Evolutionary conservation across 2,113 vertebrate genomes (phyloP), one percentile per base, ranked within the genome.

Genomic region (Thymallus thymallus): DNA sequence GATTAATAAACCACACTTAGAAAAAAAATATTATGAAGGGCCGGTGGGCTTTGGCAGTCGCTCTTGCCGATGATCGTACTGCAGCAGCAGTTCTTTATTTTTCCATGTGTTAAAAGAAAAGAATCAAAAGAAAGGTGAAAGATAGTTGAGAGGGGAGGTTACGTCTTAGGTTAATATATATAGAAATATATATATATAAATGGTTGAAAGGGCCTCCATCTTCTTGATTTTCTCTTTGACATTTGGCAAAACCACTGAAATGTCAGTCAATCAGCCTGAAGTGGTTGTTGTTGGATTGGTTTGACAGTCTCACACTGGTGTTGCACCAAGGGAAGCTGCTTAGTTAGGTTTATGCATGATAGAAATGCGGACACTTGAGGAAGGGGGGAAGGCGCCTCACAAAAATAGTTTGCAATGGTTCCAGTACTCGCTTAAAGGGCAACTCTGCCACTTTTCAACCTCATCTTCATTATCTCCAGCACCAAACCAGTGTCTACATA

Each of bases 201-300:
- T 5, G 48, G 48, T 90, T 89, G 91, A 91, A 93, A 92, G 94
- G 89, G 91, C 88, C 91, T 91, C 90, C 93, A 91, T 96, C 94
- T 32, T 32, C 32, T 97, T 95, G 95, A 95, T 98, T 92, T 95
- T 95, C 96, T 97, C 96, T 96, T 96, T 95, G 96, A 97, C 95
- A 94, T 98, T 98, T 96, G 96, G 96, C 96, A 96, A 98, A 98
- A 96, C 95, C 96, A 98, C 94, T 96, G 95, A 96, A 94, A 93
- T 94, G 95, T 94, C 95, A 88, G 90, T 92, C 89, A 41, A 41
- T 41, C 35, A 91, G 91, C 88, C 88, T 86, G 89, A 94, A 95
- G 95, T 95, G 95, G 95, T 94, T 94, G 91, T 90, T 86, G 88
- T 90, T 96, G 94, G 94, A 92, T 92, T 94, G 95, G 94, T 94